phyloP scores from a whole-genome alignment of 1,140 invertebrate genomes.

The Mamestra configurata region DNA sequence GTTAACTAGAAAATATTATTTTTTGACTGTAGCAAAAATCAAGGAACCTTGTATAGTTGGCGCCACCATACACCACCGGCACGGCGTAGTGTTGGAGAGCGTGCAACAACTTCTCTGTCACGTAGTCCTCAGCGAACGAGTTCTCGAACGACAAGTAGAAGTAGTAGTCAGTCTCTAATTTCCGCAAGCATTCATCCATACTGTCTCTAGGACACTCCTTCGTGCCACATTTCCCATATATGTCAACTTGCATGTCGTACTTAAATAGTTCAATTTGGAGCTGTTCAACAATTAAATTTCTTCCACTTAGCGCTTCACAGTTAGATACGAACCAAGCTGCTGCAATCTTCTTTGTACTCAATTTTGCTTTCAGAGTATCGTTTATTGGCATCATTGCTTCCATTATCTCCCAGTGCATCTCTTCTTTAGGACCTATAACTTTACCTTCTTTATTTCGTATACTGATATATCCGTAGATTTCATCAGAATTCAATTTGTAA shows the following conservation, averaged over 20 bases:
- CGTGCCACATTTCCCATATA: conserved; percentile 91
- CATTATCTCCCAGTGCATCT: conserved; percentile 71
- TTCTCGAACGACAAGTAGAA: conserved; percentile 93
- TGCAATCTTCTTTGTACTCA: conserved; percentile 80
- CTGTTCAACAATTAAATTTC: conserved; percentile 88
- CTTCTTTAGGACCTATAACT: conserved; percentile 71
- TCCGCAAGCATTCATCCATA: conserved; percentile 74
- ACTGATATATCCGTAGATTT: conserved; percentile 69
- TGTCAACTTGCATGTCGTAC: conserved; percentile 86
- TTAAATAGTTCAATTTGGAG: conserved; percentile 87
- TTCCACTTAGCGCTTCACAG: conserved; percentile 87
- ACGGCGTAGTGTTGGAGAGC: conserved; percentile 83
- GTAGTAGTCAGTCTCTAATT: conserved; percentile 88
- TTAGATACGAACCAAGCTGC: conserved; percentile 91
- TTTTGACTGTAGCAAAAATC: background rate
- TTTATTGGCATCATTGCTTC: conserved; percentile 72
- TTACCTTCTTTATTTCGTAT: conserved; percentile 67
- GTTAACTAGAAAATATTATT: too few relatives aligned
- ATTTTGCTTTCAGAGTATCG: conserved; percentile 65
- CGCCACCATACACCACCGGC: conserved; percentile 88
- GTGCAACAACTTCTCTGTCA: conserved; percentile 90
- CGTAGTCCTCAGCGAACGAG: conserved; percentile 89
- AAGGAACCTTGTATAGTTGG: conserved; percentile 74
- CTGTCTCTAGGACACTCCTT: conserved; percentile 66
- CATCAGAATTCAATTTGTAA: conserved; percentile 90